Conservation (phyloP, 2,888 invertebrate genomes). For the Sympetrum striolatum region DNA sequence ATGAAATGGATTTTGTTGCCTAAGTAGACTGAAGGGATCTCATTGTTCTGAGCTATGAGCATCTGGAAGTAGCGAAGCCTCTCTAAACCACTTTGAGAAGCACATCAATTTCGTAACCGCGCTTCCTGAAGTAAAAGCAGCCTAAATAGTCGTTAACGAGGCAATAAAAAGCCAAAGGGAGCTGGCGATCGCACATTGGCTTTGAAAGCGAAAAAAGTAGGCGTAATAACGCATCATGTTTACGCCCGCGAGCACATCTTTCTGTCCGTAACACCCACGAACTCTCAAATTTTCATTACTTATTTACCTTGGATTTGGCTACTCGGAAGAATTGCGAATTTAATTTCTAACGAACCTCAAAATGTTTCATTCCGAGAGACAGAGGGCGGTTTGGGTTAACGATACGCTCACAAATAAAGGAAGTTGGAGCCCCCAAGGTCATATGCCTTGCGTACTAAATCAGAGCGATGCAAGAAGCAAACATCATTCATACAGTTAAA, state of each 20-base stretch:
- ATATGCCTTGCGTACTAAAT: not conserved
- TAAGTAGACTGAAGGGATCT: too few species aligned
- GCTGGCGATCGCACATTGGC: too few species aligned
- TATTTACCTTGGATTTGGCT: slow-evolving; percentile 13
- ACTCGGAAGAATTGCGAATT: not conserved
- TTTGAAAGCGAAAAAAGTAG: too few species aligned
- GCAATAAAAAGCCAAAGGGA: too few species aligned
- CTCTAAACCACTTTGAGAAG: too few species aligned
- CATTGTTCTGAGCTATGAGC: too few species aligned
- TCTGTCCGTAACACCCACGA: not conserved
- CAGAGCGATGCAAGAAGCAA: not conserved
- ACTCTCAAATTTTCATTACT: not conserved
- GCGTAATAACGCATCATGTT: not conserved
- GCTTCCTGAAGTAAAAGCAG: too few species aligned
- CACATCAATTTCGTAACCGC: too few species aligned
- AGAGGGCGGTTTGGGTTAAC: not conserved
- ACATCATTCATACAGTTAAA: not conserved
- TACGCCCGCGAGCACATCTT: not conserved
- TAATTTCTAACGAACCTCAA: not conserved
- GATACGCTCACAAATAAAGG: not conserved
- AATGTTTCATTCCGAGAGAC: not conserved
- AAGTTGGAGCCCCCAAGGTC: not conserved
- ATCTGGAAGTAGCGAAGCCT: too few species aligned
- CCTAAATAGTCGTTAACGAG: too few species aligned
- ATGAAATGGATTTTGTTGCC: too few species aligned